Conservation (phyloP, 2,888 invertebrate species). For the Synanthedon andrenaeformis region DNA sequence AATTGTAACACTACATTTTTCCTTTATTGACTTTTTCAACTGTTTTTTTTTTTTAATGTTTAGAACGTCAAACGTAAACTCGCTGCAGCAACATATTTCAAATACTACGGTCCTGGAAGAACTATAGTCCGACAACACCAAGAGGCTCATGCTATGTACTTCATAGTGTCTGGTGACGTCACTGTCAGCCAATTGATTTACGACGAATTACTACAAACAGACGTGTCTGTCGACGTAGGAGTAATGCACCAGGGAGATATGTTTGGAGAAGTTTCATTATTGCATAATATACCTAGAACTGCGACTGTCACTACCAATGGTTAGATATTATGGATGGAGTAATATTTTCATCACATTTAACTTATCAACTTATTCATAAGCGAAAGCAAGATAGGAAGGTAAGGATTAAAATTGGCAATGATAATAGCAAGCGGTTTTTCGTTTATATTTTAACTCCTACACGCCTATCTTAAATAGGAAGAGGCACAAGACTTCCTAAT, state of each 20-base stretch:
- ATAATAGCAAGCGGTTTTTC: too few relatives aligned
- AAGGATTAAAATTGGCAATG: too few relatives aligned
- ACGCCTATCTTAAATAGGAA: too few relatives aligned
- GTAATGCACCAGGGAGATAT: conserved; percentile 69
- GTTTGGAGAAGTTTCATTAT: conserved; percentile 76
- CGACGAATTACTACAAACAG: conserved; percentile 60
- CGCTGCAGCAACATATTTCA: conserved; percentile 72
- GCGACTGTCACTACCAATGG: conserved; percentile 71
- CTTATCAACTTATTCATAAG: not conserved
- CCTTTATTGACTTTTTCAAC: not conserved
- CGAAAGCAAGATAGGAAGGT: too few relatives aligned
- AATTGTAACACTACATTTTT: not conserved
- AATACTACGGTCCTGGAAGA: conserved; percentile 70
- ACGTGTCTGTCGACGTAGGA: conserved; percentile 58
- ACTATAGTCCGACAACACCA: conserved; percentile 73
- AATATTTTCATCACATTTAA: conserved; percentile 7
- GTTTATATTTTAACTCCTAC: too few relatives aligned
- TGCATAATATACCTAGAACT: conserved; percentile 72
- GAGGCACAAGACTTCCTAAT: too few relatives aligned
- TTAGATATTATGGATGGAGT: conserved; percentile 16
- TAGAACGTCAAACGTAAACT: conserved; percentile 73
- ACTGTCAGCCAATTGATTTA: conserved; percentile 57
- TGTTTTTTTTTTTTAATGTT: not conserved
- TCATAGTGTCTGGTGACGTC: conserved; percentile 72
- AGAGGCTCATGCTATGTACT: conserved; percentile 72